Conservation (phyloP, 2,113 vertebrate species). For the Paradoxurus hermaphroditus region DNA sequence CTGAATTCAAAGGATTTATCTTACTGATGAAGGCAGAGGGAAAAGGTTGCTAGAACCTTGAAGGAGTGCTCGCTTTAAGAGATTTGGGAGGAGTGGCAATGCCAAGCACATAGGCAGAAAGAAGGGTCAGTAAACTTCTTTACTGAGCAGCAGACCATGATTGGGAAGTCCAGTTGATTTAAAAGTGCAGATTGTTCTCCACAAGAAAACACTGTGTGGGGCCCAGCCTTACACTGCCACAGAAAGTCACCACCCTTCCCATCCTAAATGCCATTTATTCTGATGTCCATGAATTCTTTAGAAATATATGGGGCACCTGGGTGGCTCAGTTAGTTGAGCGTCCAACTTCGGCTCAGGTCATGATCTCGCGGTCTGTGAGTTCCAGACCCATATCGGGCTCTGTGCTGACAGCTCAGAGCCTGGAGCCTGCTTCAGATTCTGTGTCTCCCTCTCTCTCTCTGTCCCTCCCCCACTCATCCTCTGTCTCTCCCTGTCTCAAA, state of each 20-base stretch:
- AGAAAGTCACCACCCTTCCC: background rate
- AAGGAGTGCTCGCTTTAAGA: background rate
- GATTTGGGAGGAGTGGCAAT: background rate
- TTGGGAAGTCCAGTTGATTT: background rate
- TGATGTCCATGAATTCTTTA: background rate
- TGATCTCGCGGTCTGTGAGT: too few relatives aligned
- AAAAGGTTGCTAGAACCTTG: slow-evolving; percentile 23
- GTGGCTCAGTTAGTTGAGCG: too few relatives aligned
- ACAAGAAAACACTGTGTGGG: background rate
- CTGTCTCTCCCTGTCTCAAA: too few relatives aligned
- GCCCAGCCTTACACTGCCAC: background rate
- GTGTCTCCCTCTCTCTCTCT: too few relatives aligned
- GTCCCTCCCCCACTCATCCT: too few relatives aligned
- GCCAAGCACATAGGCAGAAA: background rate
- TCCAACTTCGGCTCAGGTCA: too few relatives aligned
- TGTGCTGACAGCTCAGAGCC: too few relatives aligned
- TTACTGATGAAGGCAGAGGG: slow-evolving; percentile 56
- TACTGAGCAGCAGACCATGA: background rate
- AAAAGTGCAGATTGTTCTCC: background rate
- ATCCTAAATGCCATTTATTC: background rate
- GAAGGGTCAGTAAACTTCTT: slow-evolving; percentile 43
- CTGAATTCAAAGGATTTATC: slow-evolving; percentile 33
- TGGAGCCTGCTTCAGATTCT: too few relatives aligned
- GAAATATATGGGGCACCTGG: too few relatives aligned
- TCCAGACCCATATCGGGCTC: too few relatives aligned